Conservation (phyloP, 2,888 invertebrate genomes). For the Tribolium freemani region DNA sequence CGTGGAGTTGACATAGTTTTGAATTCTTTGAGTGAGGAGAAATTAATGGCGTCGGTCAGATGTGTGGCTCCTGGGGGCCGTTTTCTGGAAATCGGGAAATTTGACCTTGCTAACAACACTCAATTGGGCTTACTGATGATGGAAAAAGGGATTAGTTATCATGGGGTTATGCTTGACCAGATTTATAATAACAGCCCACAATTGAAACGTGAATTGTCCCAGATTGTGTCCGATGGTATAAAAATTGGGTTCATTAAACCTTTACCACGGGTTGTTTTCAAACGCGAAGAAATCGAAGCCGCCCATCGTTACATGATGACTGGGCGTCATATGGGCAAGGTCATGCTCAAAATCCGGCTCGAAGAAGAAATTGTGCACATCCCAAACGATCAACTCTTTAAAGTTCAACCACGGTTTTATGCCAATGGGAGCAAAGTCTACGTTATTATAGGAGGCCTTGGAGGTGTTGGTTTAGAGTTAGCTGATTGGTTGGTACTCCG, state of each 20-base stretch:
- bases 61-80: slow-evolving; percentile 74
- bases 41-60: slow-evolving; percentile 78
- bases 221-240: not conserved
- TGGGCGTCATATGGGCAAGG: slow-evolving; percentile 88
- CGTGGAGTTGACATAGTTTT: slow-evolving; percentile 75
- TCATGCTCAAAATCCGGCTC: slow-evolving; percentile 65
- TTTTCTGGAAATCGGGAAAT: slow-evolving; percentile 89
- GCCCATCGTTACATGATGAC: slow-evolving; percentile 78
- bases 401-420: slow-evolving; percentile 49
- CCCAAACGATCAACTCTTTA: slow-evolving; percentile 5
- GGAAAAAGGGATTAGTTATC: slow-evolving; percentile 80
- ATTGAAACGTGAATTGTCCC: not conserved
- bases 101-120: slow-evolving; percentile 79
- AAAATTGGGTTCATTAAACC: slow-evolving; percentile 77
- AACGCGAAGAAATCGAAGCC: slow-evolving; percentile 76
- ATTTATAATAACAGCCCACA: not conserved
- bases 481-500: slow-evolving; percentile 88
- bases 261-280: slow-evolving; percentile 76
- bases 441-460: slow-evolving; percentile 84
- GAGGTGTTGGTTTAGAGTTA: slow-evolving; percentile 93
- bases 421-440: slow-evolving; percentile 56
- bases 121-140: slow-evolving; percentile 75
- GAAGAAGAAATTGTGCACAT: slow-evolving; percentile 56
- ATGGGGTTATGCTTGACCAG: slow-evolving; percentile 81
- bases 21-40: slow-evolving; percentile 91